Evolutionary conservation across 2,113 vertebrate genomes (phyloP).

Genomic region (Kobus ellipsiprymnus): DNA sequence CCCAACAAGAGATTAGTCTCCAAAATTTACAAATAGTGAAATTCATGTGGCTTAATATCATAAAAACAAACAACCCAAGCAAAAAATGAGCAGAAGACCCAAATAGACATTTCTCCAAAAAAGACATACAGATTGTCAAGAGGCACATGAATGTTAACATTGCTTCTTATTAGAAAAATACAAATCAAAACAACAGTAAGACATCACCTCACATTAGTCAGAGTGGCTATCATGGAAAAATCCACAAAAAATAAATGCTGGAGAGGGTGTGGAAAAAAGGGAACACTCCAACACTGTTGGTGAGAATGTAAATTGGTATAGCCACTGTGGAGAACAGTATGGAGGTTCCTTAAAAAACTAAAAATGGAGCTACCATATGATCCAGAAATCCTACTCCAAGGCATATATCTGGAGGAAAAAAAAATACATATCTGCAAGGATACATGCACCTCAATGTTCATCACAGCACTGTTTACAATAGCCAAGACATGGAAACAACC

Average conservation of each 20-base stretch:
- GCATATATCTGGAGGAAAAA: neutral
- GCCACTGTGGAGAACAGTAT: neutral
- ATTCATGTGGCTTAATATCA: neutral
- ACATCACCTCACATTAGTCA: neutral
- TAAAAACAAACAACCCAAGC: neutral
- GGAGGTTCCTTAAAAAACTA: neutral
- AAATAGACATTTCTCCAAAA: neutral
- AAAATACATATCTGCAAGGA: neutral
- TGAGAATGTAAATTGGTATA: neutral
- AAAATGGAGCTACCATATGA: neutral
- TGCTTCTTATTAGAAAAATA: neutral
- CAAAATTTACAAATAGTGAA: neutral
- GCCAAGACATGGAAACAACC: neutral
- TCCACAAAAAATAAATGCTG: neutral
- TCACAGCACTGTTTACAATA: neutral
- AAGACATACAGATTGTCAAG: neutral
- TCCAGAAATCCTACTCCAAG: neutral
- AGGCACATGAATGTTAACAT: neutral
- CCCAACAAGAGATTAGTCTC: neutral
- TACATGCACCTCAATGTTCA: neutral
- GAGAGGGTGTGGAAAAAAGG: neutral
- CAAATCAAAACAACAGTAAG: neutral
- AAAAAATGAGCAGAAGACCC: neutral
- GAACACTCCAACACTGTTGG: neutral
- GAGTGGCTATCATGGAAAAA: neutral